Base-by-base conservation (phyloP, 2,797 vertebrate species). In the Thalassophryne amazonica region DNA sequence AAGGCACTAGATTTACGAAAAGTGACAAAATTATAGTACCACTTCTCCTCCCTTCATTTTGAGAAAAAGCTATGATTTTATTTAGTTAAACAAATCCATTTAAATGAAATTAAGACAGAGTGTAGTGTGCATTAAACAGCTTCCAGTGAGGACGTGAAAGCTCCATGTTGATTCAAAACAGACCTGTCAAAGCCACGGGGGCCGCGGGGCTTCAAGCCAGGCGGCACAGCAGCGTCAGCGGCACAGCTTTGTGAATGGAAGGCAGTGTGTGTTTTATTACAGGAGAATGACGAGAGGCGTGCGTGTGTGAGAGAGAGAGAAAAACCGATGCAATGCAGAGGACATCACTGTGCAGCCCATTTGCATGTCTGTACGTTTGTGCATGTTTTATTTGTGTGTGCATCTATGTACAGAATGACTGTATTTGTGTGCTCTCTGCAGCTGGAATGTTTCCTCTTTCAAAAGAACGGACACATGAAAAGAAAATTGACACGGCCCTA, bases 181-280 rank as follows among this genome's bases (percentile, higher is more conserved):
- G 80, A 45, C 27, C 46, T 31, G 73, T 79, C 63, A 61, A 76
- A 78, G 66, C 57, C 37, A 11, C 69, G 49, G 65, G 71, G 70
- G 35, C 43, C 12, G 15, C 11, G 10, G 65, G 80, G 74, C 62
- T 76, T 63, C 63, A 73, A 62, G 57, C 54, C 60, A 42, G 72
- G 63, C 73, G 55, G 77, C 47, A 1, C 47, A 45, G 63, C 52
- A 52, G 54, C 56, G 76, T 80, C 69, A 70, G 74, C 70, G 57
- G 54, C 59, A 56, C 22, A 45, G 69, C 68, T 76, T 60, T 76
- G 69, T 86, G 81, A 89, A 87, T 86, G 68, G 80, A 76, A 20
- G 45, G 64, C 76, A 79, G 69, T 85, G 83, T 86, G 80, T 76
- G 57, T 83, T 88, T 82, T 82, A 82, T 83, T 83, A 76, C 65